A percentile compares a stretch with the other conserved stretches of the same genome.
These are phyloP conservation scores for Ascaphus truei DNA, from an alignment of 2,113 vertebrate genomes.

Conservation along the genomic window DNA sequence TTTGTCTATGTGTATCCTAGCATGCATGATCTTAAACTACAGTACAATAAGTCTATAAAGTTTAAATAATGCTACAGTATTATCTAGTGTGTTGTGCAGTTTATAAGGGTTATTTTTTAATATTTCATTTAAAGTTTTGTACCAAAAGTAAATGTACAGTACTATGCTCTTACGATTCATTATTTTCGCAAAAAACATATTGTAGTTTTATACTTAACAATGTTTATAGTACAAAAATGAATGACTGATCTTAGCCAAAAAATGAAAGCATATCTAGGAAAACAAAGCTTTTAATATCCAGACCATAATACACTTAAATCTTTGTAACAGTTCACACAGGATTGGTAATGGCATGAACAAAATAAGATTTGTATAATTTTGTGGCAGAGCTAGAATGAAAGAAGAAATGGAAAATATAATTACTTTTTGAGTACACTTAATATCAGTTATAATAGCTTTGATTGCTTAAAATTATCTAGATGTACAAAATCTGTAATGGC, in stretches of 20 bases:
- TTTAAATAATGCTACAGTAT: too few species aligned
- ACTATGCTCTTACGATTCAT: too few species aligned
- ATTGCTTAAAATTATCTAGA: slow-evolving; percentile 36
- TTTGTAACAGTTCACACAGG: slow-evolving; percentile 11
- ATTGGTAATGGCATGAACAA: slow-evolving; percentile 29
- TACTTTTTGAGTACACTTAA: slow-evolving; percentile 38
- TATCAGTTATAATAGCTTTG: slow-evolving; percentile 37
- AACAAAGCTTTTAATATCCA: slow-evolving; percentile 27
- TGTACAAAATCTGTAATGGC: slow-evolving; percentile 33
- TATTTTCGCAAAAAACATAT: too few species aligned
- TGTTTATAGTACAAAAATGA: slow-evolving; percentile 12
- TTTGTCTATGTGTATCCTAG: too few species aligned
- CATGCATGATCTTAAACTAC: too few species aligned
- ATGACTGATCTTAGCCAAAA: background rate
- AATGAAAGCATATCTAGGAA: slow-evolving; percentile 12
- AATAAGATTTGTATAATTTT: slow-evolving; percentile 38
- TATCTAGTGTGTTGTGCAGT: too few species aligned
- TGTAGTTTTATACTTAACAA: background rate
- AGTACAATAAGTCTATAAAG: too few species aligned
- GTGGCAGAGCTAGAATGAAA: slow-evolving; percentile 24
- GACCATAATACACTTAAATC: slow-evolving; percentile 27
- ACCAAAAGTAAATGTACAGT: too few species aligned
- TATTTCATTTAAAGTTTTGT: too few species aligned
- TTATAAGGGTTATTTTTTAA: too few species aligned
- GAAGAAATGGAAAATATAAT: slow-evolving; percentile 36